Evolutionary conservation across 2,113 vertebrate species (phyloP), one percentile per base, ranked within the genome.

Genomic region (Craseonycteris thonglongyai): DNA sequence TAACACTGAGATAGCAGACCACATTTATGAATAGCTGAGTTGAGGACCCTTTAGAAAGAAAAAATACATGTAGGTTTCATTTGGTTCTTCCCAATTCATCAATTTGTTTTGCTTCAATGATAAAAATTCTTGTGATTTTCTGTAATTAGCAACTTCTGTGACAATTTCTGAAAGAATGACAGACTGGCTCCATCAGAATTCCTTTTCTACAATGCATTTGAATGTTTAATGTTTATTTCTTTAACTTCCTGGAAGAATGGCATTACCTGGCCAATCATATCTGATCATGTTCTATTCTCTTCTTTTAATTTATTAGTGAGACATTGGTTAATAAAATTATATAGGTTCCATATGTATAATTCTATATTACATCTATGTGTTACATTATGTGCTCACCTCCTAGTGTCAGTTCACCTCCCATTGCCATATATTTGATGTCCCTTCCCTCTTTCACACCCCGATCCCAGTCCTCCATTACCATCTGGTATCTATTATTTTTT

Each of bases 241-340:
- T 71, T n/a, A 38, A 88, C 33, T 93, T 96, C 56, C 49, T 61
- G 58, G 81, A 81, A 86, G 66, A 95, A 81, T 47, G 49, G 22
- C 45, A 84, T 93, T 83, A 68, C 26, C 26, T 45, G 65, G 24
- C 49, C 65, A 74, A 63, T n/a, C n/a, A n/a, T n/a, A n/a, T 58
- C 79, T 94, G 56, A 49, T 49, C 83, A 61, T 88, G n/a, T 93
- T 80, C 68, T 82, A n/a, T 88, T 96, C 59, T 88, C n/a, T n/a
- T n/a, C n/a, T n/a, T n/a, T n/a, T n/a, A n/a, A n/a, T n/a, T n/a
- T n/a, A n/a, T n/a, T n/a, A n/a, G n/a, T n/a, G n/a, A n/a, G n/a
- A n/a, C n/a, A n/a, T n/a, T n/a, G n/a, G n/a, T n/a, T n/a, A n/a
- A n/a, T n/a, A n/a, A n/a, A n/a, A n/a, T n/a, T n/a, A n/a, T n/a